phyloP scores from a whole-genome alignment of 2,113 vertebrate genomes.

The Perca flavescens region DNA sequence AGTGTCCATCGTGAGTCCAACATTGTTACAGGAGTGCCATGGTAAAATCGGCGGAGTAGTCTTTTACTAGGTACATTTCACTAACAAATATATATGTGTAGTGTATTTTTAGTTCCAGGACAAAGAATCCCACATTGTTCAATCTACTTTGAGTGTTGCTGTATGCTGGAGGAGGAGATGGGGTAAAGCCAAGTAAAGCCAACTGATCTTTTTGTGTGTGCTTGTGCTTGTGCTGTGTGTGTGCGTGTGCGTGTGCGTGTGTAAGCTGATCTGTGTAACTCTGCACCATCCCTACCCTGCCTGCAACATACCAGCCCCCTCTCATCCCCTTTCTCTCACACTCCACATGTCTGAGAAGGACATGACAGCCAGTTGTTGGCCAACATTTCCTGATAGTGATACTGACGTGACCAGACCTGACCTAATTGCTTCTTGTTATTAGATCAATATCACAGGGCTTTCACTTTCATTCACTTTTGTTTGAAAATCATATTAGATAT shows the following conservation, averaged over 20 bases:
- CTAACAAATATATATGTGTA: neutral
- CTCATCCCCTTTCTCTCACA: slow-evolving; percentile 43
- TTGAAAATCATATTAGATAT: slow-evolving; percentile 26
- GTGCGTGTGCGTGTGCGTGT: slow-evolving; percentile 43
- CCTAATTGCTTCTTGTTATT: slow-evolving; percentile 40
- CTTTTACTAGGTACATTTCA: neutral
- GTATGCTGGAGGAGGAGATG: slow-evolving; percentile 28
- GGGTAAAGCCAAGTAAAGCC: slow-evolving; percentile 37
- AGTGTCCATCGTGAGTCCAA: neutral
- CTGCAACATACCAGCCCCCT: slow-evolving; percentile 47
- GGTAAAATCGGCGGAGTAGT: neutral
- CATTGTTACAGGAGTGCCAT: neutral
- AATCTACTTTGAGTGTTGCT: slow-evolving; percentile 27
- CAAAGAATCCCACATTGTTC: slow-evolving; percentile 25
- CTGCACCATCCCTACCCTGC: slow-evolving; percentile 51
- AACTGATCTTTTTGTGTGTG: slow-evolving; percentile 53
- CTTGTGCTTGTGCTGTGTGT: slow-evolving; percentile 14
- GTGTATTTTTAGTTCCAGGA: slow-evolving; percentile 20
- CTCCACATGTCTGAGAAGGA: slow-evolving; percentile 60
- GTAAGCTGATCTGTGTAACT: slow-evolving; percentile 75
- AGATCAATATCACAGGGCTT: slow-evolving; percentile 34
- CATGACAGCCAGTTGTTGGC: slow-evolving; percentile 59
- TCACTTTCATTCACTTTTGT: slow-evolving; percentile 8
- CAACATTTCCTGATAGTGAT: slow-evolving; percentile 52
- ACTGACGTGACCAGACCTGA: slow-evolving; percentile 50